Evolutionary conservation across 1,140 invertebrate genomes (phyloP), one percentile per base, ranked within the genome.

Genomic region (Megalonaias nervosa): DNA sequence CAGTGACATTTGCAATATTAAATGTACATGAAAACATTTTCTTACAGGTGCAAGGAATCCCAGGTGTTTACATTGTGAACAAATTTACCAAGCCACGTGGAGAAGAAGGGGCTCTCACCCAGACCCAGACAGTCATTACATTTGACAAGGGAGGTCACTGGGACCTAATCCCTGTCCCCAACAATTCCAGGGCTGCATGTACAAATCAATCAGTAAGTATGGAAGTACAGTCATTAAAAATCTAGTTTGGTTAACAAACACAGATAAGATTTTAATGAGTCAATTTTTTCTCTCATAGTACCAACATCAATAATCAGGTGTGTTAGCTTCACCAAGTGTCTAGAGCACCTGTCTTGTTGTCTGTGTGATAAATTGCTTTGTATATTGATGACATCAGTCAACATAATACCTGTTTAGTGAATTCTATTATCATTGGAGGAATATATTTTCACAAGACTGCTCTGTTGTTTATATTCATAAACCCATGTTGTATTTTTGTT

Each of bases 91-190:
- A 96, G 0, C 82, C 72, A 15, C 26, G 66, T n/a, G 60, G 65
- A 12, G 61, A 55, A 14, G 64, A 61, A 58, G 66, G 75, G 31
- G 80, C 65, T 59, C 17, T 72, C 14, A 67, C 71, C 59, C 55
- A 64, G 4, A 74, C 78, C 13, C 90, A 93, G 3, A 95, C 95
- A 0, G 89, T 95, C 55, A 96, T 98, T 56, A 95, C 95, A 0
- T 97, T 94, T 89, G 95, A 97, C 89, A 95, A 96, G 84, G 96
- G 96, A 56, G 93, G 93, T n/a, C 94, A 94, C 1, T 98, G 97
- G 96, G 92, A 92, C 6, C 91, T 91, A 2, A 93, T 98, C 59
- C 93, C 93, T 76, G 91, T 95, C 12, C 95, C 96, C 89, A 94
- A 94, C 6, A 93, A 93, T 67, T 91, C 92, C 14, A 82, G 79